Percentiles rank a stretch among this genome's conserved stretches.
These are phyloP conservation scores for Tanypteryx hageni DNA, from an alignment of 2,888 invertebrate species.

Conservation along the genomic window DNA sequence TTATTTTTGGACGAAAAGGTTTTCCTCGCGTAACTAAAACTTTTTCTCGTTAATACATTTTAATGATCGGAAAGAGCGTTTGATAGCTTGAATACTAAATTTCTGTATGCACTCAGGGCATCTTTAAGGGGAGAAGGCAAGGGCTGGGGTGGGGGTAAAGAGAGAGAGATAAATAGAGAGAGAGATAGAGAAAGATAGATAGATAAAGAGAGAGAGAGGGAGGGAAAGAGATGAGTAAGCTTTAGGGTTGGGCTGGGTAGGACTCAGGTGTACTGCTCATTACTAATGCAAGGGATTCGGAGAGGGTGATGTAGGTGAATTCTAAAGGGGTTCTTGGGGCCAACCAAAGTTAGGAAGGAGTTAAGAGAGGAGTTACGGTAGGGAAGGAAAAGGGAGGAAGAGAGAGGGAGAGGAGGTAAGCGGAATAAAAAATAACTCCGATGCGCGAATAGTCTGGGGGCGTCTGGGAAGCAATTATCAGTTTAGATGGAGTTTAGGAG, in stretches of 20 bases:
- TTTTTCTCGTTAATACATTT: neutral
- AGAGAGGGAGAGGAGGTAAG: neutral
- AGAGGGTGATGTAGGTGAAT: constrained; percentile 48
- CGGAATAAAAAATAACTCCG: neutral
- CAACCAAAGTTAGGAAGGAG: neutral
- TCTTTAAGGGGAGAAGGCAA: neutral
- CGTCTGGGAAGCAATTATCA: constrained; percentile 44
- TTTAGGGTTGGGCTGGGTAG: constrained; percentile 14
- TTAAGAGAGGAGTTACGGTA: neutral
- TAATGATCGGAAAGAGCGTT: neutral
- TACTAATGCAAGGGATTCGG: constrained; percentile 60
- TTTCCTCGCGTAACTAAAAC: neutral
- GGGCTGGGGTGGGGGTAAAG: neutral
- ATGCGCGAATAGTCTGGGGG: neutral
- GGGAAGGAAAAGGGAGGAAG: neutral
- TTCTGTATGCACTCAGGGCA: constrained; percentile 14
- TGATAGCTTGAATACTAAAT: neutral
- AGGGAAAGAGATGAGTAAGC: constrained; percentile 42
- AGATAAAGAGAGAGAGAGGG: neutral
- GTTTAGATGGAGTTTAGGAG: constrained; percentile 27
- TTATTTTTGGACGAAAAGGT: neutral
- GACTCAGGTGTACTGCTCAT: constrained; percentile 57
- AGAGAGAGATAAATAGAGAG: neutral
- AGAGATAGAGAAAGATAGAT: neutral
- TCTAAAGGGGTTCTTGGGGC: neutral